Percentiles rank a stretch among this genome's conserved stretches.
phyloP scores from a whole-genome alignment of 2,797 vertebrate species.

The Muscicapa comitata region DNA sequence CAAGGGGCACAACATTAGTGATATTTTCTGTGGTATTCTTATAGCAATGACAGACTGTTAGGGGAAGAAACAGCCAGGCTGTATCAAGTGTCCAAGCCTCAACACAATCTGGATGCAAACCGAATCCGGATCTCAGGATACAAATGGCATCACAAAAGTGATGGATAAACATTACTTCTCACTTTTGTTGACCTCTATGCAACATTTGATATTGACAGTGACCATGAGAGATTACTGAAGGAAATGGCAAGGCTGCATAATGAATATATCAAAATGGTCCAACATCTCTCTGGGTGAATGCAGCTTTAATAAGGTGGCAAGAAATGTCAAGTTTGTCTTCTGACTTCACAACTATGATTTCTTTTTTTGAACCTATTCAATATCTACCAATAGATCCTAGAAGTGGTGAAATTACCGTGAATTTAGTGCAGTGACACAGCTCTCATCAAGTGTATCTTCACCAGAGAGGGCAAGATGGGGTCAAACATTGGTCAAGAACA shows the following conservation, averaged over 20 bases:
- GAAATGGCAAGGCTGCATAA: not conserved
- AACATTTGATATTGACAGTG: not conserved
- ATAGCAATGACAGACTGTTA: not conserved
- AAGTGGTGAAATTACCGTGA: not conserved
- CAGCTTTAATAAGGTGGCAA: not conserved
- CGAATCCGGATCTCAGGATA: not conserved
- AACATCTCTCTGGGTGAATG: not conserved
- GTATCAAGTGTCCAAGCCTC: not conserved
- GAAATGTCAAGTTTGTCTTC: not conserved
- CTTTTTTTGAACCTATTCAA: not conserved
- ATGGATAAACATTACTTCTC: not conserved
- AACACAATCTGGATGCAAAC: not conserved
- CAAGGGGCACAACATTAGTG: not conserved
- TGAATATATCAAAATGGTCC: not conserved
- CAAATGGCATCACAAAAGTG: not conserved
- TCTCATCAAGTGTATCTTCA: not conserved
- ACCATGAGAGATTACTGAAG: not conserved
- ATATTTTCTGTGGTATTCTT: not conserved
- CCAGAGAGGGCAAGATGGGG: not conserved
- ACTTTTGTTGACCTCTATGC: not conserved
- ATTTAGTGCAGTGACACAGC: not conserved
- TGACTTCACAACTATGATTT: not conserved
- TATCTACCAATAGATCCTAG: not conserved
- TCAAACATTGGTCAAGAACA: not conserved
- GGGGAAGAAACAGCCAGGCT: constrained; percentile 2